A percentile compares a stretch with the other conserved stretches of the same genome.
Evolutionary conservation across 2,888 invertebrate species (phyloP).

Genomic region (Ochropacha duplaris): DNA sequence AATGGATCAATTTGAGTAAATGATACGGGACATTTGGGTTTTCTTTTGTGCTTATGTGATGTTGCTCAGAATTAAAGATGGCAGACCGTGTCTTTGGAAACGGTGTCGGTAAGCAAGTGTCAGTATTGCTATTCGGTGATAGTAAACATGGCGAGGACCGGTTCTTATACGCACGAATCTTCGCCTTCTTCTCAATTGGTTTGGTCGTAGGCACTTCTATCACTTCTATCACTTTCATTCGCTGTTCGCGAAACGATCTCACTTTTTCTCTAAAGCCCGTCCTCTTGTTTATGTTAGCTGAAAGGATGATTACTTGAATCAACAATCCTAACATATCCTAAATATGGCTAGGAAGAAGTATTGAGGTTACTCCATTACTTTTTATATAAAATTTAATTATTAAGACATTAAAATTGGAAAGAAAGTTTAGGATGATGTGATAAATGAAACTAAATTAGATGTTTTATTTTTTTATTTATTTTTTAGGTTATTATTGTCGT

Average conservation of each 20-base stretch:
- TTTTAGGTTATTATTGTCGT: no score
- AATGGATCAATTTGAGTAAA: constrained; percentile 9
- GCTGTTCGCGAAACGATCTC: constrained; percentile 29
- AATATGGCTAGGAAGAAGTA: not conserved
- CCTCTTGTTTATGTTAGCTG: constrained; percentile 53
- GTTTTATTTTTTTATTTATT: constrained; percentile 31
- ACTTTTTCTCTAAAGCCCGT: constrained; percentile 43
- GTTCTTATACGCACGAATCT: constrained; percentile 27
- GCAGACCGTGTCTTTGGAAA: constrained; percentile 27
- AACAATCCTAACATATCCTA: constrained; percentile 29
- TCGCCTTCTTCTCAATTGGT: constrained; percentile 15
- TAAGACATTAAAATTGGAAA: no score
- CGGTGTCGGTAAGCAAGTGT: constrained; percentile 11
- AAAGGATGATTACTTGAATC: constrained; percentile 61
- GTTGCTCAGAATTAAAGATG: constrained; percentile 16
- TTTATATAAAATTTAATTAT: not conserved
- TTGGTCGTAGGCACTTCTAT: constrained; percentile 21
- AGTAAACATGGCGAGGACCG: constrained; percentile 43
- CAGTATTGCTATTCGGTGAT: constrained; percentile 2
- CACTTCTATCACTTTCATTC: constrained; percentile 29
- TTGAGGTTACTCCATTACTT: no score
- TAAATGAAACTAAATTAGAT: constrained; percentile 30
- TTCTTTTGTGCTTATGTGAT: not conserved
- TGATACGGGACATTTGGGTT: not conserved
- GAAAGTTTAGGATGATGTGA: no score